Base-by-base conservation (phyloP, 2,888 invertebrate genomes). In the Andrena marginata region DNA sequence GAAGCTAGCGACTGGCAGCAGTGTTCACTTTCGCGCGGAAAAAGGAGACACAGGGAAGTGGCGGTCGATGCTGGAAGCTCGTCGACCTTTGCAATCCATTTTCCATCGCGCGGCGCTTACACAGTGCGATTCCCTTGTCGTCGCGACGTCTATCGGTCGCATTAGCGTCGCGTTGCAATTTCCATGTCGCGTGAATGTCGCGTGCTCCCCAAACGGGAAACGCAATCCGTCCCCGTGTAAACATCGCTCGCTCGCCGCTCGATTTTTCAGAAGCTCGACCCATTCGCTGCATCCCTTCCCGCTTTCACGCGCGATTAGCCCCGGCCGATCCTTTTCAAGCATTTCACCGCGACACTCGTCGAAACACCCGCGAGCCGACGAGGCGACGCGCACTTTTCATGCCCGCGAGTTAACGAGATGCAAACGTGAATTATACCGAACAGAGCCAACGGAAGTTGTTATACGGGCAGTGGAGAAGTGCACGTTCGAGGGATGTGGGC, bases 131-230 rank as follows among this genome's bases (percentile, higher is more conserved):
- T 77, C 77, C 59, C 70, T 35, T 26, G 79, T 51, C 77, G 69
- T 7, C 69, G 56, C 64, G 64, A 59, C 79, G 77, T 77, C 79
- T 70, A 77, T 79, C 77, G 79, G 69, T 23, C 8, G 64, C 59
- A 77, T 79, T 77, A 79, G 69, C 64, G 56, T 79, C 49, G 33
- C 42, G 42, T 16, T 51, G 54, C 64, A 79, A 79, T 79, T 79
- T 79, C 35, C 79, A 79, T 79, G 69, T 77, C 77, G 49, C 63
- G 26, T 77, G 56, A 16, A 63, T 64, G 63, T 63, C 20, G 49
- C 48, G 35, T 13, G 42, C 35, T 26, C 16, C 62, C n/a, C 42
- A 42, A 31, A 26, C 20, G 10, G 26, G 23, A 16, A 49, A 59
- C 16, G 63, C 63, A 59, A 79, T 79, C 59, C 26, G 29, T 49